Evolutionary conservation across 64 coral and sea anemone species (phyloP).

Genomic region (Stylophora pistillata): DNA sequence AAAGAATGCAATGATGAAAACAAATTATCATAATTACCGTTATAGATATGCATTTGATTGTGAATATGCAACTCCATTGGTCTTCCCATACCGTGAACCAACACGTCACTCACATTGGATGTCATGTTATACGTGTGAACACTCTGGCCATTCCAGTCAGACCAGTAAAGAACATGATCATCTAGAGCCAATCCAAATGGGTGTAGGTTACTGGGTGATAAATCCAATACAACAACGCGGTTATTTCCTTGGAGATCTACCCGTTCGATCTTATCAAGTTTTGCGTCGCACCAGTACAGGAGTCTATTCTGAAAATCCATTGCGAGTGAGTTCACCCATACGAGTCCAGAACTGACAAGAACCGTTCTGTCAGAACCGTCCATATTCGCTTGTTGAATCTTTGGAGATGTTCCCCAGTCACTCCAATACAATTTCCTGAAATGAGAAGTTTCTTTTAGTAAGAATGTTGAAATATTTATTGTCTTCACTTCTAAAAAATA

Average conservation of each 20-base stretch:
- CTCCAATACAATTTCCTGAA: slow-evolving; percentile 46
- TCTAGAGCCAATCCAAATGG: slow-evolving; percentile 25
- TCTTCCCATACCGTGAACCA: neutral
- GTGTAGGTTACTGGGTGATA: neutral
- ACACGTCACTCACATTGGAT: neutral
- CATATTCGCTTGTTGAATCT: slow-evolving; percentile 42
- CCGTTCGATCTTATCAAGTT: neutral
- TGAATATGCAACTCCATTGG: slow-evolving; percentile 8
- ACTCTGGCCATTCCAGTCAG: neutral
- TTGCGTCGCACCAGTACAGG: neutral
- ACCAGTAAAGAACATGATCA: slow-evolving; percentile 12
- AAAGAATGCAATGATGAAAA: no score
- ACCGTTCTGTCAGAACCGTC: neutral
- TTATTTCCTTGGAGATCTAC: neutral
- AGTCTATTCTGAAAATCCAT: neutral
- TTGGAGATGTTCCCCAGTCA: slow-evolving; percentile 22
- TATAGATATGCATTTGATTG: neutral
- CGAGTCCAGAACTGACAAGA: neutral
- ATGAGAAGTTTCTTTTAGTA: no score
- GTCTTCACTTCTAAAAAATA: no score
- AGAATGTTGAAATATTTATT: no score
- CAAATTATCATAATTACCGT: no score
- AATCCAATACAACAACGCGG: neutral
- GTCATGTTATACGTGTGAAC: neutral
- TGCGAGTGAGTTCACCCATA: neutral